Evolutionary conservation across 2,888 invertebrate genomes (phyloP), one percentile per base, ranked within the genome.

Genomic region (Physocephala rufipes): DNA sequence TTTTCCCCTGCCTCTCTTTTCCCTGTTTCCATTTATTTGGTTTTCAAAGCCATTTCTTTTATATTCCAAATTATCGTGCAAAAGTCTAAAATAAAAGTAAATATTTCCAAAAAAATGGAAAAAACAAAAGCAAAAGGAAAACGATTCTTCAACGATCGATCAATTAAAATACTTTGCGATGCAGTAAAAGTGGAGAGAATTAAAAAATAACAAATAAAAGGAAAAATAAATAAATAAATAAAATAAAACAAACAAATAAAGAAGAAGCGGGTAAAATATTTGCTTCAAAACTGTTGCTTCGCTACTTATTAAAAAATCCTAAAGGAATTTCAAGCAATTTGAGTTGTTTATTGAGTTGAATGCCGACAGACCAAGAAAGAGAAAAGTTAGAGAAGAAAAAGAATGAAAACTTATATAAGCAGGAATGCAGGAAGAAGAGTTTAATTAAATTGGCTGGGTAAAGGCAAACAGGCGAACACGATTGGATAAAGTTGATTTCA

Each of bases 341-440:
- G 58, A 58, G 58, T 58, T 58, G 58, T 58, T 58, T 58, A 58
- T 58, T 58, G 36, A 36, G 58, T 58, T 58, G 36, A 36, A 9
- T 9, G 9, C 5, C 4, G 36, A 9, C 36, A 36, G 36, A 36
- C 4, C 4, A 36, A 36, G 36, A 36, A 53, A 16, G 12, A 19
- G 51, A 51, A 16, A 16, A 51, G 15, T 3, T 12, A 51, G 51
- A 19, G 51, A 51, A 19, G 51, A 51, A 12, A 12, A 51, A 51
- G 12, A 19, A 51, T 19, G 28, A 26, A 55, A 19, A 19, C 2
- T 7, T 26, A 2, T 26, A 9, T 12, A 24, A 55, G 5, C 55
- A 15, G 55, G 24, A 55, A 24, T 24, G 55, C 12, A 21, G 12
- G 7, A 4, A 26, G 16, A 24, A 55, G 55, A 3, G 13, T 15